These are phyloP conservation scores for Octodon degus DNA, from an alignment of 2,113 vertebrate species.

Conservation along the genomic window DNA sequence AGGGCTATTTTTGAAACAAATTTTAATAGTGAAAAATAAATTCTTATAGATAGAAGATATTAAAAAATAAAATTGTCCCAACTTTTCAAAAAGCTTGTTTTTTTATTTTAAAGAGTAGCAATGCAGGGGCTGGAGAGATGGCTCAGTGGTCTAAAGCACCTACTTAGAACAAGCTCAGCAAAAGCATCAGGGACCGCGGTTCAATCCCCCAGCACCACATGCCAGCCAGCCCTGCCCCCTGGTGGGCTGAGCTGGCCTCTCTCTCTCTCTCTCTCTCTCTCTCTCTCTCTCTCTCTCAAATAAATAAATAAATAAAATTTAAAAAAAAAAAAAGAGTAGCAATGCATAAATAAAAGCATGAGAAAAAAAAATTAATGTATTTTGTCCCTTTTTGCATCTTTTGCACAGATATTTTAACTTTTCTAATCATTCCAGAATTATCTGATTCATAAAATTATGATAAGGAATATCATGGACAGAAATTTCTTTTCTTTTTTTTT, in stretches of 20 bases:
- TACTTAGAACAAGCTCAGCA: too few species aligned
- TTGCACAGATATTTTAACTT: not conserved
- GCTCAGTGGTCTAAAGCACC: too few species aligned
- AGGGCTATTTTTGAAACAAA: not conserved
- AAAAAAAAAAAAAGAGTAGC: not conserved
- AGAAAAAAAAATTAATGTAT: not conserved
- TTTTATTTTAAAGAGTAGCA: not conserved
- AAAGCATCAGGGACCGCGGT: too few species aligned
- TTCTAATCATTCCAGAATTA: conserved; percentile 5
- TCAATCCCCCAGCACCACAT: too few species aligned
- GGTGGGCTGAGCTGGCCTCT: too few species aligned
- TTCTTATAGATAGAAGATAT: not conserved
- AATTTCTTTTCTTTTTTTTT: too few species aligned
- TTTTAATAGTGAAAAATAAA: not conserved
- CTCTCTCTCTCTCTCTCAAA: too few species aligned
- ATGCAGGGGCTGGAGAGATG: too few species aligned
- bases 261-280: too few species aligned
- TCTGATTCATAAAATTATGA: conserved; percentile 31
- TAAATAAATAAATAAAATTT: too few species aligned
- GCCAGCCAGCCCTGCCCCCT: too few species aligned
- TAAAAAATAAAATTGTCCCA: conserved; percentile 40
- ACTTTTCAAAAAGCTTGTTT: not conserved
- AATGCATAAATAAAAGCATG: not conserved
- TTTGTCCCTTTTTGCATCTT: not conserved
- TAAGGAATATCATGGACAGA: not conserved